Base-by-base conservation (phyloP, 2,888 invertebrate genomes). In the Nineta flava region DNA sequence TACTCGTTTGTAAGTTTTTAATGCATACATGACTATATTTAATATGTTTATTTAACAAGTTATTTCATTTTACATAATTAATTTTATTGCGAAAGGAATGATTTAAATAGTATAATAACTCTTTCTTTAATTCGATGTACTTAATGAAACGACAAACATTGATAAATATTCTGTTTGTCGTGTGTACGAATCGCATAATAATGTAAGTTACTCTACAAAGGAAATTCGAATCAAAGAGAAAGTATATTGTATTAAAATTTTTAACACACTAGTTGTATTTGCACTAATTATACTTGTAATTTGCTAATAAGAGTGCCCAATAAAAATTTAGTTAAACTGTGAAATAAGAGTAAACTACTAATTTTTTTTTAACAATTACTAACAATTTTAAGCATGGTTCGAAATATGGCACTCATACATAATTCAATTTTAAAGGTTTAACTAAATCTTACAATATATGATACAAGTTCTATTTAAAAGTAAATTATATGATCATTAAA, bases 231-330 rank as follows among this genome's bases (percentile, higher is more conserved):
- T 6, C 87, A 53, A 87, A 88, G 74, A 87, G 86, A 73, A 86
- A 87, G 71, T 77, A 86, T 52, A 87, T 87, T 72, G 85, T 85
- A 55, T 71, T 87, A 51, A 82, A 87, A 68, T 87, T 86, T 87
- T 87, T 78, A 77, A 67, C 17, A 34, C 49, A 49, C 49, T 45
- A 32, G 49, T 49, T 49, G 45, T 49, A 44, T 38, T 13, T 45
- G 49, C 49, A 49, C 49, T 49, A 43, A 34, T 45, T 26, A 26
- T 19, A 47, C 32, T 51, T 50, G 47, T 50, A 50, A 40, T 46
- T 46, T 50, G 44, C n/a, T 41, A 32, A 50, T 59, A 59, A 62
- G 67, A 65, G 66, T 67, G 67, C 67, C 67, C 67, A 67, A 67
- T 67, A 67, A 67, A 65, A 49, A 64, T 59, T 61, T 59, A 60